These are phyloP conservation scores for Cyprinodon diabolis DNA, from an alignment of 2,797 vertebrate species.

Conservation along the genomic window DNA sequence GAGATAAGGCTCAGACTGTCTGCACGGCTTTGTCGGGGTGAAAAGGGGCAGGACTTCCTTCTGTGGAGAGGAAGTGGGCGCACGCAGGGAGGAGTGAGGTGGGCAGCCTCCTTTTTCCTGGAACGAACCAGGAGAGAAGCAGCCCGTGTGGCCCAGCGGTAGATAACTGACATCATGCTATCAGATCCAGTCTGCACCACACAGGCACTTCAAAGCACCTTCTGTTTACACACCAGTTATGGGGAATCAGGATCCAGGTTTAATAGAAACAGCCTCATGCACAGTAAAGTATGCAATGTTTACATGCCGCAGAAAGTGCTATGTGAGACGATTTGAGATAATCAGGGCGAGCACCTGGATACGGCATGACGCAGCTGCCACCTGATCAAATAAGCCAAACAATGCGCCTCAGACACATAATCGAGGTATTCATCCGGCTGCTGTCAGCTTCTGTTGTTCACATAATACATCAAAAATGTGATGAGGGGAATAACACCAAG, in stretches of 20 bases:
- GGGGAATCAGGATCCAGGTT: slow-evolving; percentile 57
- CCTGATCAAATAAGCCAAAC: slow-evolving; percentile 59
- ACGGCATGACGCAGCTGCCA: slow-evolving; percentile 34
- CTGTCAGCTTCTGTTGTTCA: slow-evolving; percentile 6
- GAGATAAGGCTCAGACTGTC: slow-evolving; percentile 54
- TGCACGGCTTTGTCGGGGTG: slow-evolving; percentile 36
- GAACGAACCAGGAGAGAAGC: slow-evolving; percentile 31
- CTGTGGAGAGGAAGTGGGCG: slow-evolving; percentile 49
- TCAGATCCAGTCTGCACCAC: slow-evolving; percentile 38
- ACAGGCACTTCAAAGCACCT: slow-evolving; percentile 55
- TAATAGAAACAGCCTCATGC: slow-evolving; percentile 46
- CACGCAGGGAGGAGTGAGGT: background rate
- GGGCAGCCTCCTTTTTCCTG: slow-evolving; percentile 30
- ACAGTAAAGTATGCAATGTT: slow-evolving; percentile 58
- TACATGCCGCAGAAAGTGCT: slow-evolving; percentile 35
- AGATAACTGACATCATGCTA: slow-evolving; percentile 57
- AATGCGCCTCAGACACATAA: slow-evolving; percentile 27
- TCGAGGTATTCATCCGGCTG: slow-evolving; percentile 17
- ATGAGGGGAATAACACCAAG: background rate
- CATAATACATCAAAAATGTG: background rate
- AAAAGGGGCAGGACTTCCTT: slow-evolving; percentile 57
- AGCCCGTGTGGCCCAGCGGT: slow-evolving; percentile 23
- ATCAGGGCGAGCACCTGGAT: slow-evolving; percentile 51
- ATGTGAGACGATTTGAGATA: slow-evolving; percentile 20
- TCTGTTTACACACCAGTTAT: slow-evolving; percentile 59